Percentiles rank a stretch among this genome's conserved stretches.
phyloP scores from a whole-genome alignment of 23 tunicate species.

The Clavelina lepadiformis region DNA sequence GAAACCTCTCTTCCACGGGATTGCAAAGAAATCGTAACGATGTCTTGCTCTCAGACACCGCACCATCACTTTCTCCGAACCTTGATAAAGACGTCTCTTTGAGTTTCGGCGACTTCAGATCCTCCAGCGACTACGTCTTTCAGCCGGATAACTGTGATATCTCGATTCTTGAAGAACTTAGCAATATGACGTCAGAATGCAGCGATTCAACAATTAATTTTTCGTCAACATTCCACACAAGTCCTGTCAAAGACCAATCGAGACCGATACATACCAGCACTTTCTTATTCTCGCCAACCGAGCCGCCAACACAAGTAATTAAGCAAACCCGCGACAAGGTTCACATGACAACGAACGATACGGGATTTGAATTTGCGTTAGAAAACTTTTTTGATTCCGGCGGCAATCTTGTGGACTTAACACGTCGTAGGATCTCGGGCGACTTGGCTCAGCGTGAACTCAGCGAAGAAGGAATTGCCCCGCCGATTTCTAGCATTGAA shows the following conservation, averaged over 20 bases:
- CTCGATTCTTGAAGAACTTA: slow-evolving; percentile 23
- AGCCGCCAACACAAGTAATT: no score
- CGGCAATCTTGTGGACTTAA: background rate
- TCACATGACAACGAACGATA: background rate
- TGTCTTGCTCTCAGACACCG: slow-evolving; percentile 35
- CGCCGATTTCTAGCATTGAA: slow-evolving; percentile 42
- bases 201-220: no score
- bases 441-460: background rate
- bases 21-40: slow-evolving; percentile 16
- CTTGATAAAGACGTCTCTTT: background rate
- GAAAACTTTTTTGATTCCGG: slow-evolving; percentile 12
- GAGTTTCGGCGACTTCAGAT: background rate
- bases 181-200: slow-evolving; percentile 8
- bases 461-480: slow-evolving; percentile 7
- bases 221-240: no score
- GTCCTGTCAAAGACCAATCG: background rate
- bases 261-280: no score
- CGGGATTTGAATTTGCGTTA: slow-evolving; percentile 3
- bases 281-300: no score
- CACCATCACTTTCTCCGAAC: slow-evolving; percentile 3
- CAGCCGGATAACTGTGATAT: slow-evolving; percentile 11
- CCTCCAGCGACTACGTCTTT: background rate
- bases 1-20: background rate
- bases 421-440: background rate
- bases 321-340: background rate